phyloP scores from a whole-genome alignment of 2,113 vertebrate species.

The Trinectes maculatus region DNA sequence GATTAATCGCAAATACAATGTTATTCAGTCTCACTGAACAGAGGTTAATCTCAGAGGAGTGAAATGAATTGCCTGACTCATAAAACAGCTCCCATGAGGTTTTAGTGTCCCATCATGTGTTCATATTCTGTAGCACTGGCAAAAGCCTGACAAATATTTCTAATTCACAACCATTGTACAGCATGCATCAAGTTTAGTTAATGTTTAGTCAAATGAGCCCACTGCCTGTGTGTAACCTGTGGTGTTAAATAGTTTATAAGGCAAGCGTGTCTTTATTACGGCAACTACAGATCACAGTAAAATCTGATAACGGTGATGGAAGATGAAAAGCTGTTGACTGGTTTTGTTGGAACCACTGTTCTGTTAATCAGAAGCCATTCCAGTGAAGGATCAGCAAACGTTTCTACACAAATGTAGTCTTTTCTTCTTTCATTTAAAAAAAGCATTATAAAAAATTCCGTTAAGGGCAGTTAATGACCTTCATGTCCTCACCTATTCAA shows the following conservation, averaged over 20 bases:
- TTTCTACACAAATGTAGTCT: too few species aligned
- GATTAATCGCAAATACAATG: too few species aligned
- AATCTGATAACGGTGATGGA: too few species aligned
- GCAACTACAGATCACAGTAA: neutral
- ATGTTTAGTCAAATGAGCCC: neutral
- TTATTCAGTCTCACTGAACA: neutral
- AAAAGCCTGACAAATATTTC: neutral
- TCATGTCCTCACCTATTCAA: too few species aligned
- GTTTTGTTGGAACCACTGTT: too few species aligned
- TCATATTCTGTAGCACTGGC: neutral
- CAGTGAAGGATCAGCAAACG: too few species aligned
- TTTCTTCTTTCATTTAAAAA: too few species aligned
- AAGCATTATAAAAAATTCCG: too few species aligned
- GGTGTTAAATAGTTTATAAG: neutral
- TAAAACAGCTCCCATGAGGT: neutral
- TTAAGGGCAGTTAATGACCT: too few species aligned
- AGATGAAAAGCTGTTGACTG: too few species aligned
- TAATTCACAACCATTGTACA: too few species aligned
- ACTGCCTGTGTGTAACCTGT: neutral
- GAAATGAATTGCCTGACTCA: neutral
- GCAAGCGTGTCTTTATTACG: neutral
- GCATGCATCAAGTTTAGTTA: neutral
- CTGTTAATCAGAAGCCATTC: too few species aligned
- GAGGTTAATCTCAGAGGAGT: neutral
- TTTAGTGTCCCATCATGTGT: neutral